These are phyloP conservation scores for Ophraella communa DNA, from an alignment of 2,888 invertebrate genomes.

Conservation along the genomic window DNA sequence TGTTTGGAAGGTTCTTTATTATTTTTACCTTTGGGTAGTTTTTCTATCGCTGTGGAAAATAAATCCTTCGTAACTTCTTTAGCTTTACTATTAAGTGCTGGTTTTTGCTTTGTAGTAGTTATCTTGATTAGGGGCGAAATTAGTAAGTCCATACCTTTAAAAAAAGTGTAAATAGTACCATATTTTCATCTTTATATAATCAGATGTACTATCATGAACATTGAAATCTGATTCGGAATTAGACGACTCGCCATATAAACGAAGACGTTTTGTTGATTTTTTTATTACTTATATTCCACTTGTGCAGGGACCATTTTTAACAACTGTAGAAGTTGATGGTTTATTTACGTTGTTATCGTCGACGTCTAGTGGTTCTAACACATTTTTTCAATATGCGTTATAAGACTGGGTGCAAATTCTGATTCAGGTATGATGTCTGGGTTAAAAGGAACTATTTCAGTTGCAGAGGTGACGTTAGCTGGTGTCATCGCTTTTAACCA, in stretches of 20 bases:
- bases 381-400: constrained; percentile 27
- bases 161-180: not conserved
- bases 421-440: too few relatives aligned
- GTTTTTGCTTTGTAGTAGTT: constrained; percentile 1
- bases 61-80: too few relatives aligned
- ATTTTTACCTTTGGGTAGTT: too few relatives aligned
- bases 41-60: too few relatives aligned
- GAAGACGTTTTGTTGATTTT: too few relatives aligned
- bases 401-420: too few relatives aligned
- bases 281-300: not conserved
- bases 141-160: too few relatives aligned
- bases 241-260: not conserved
- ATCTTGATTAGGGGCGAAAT: not conserved
- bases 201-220: not conserved
- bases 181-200: not conserved
- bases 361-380: constrained; percentile 9
- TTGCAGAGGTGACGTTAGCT: constrained; percentile 36
- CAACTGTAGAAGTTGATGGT: not conserved
- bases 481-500: constrained; percentile 41
- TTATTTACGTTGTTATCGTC: not conserved
- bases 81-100: not conserved
- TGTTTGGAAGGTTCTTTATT: too few relatives aligned
- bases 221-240: not conserved
- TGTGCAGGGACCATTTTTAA: not conserved
- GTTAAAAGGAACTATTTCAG: constrained; percentile 45